Evolutionary conservation across 2,113 vertebrate species (phyloP).

Genomic region (Capreolus pygargus): DNA sequence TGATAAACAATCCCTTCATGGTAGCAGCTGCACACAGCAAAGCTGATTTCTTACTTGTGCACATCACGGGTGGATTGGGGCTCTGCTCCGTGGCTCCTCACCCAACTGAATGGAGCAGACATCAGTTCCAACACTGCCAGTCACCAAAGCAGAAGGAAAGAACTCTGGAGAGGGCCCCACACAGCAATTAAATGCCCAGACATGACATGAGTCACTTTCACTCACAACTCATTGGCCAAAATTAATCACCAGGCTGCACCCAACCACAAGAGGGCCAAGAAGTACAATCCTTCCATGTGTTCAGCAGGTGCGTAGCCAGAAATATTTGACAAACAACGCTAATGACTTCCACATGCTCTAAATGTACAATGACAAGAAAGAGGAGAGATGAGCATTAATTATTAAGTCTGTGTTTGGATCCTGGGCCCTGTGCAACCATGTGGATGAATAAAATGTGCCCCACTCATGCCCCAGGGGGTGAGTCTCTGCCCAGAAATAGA

Average conservation of each 20-base stretch:
- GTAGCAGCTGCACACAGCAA: neutral
- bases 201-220: slow-evolving; percentile 49
- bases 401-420: slow-evolving; percentile 70
- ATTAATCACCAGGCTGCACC: slow-evolving; percentile 68
- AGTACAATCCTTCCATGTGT: slow-evolving; percentile 68
- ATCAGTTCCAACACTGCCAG: neutral
- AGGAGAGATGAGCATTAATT: slow-evolving; percentile 56
- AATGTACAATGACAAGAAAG: slow-evolving; percentile 68
- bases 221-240: slow-evolving; percentile 59
- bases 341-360: slow-evolving; percentile 77
- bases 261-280: slow-evolving; percentile 71
- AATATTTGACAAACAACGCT: slow-evolving; percentile 76
- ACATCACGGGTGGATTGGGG: neutral
- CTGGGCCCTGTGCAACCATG: slow-evolving; percentile 47
- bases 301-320: slow-evolving; percentile 73
- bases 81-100: neutral
- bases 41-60: neutral
- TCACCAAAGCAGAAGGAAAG: neutral
- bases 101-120: neutral
- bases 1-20: neutral
- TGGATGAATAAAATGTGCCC: slow-evolving; percentile 65
- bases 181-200: neutral
- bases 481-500: slow-evolving; percentile 55
- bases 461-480: slow-evolving; percentile 39
- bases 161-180: neutral